Conservation (phyloP, 2,113 vertebrate genomes). For the Pelecanus crispus region DNA sequence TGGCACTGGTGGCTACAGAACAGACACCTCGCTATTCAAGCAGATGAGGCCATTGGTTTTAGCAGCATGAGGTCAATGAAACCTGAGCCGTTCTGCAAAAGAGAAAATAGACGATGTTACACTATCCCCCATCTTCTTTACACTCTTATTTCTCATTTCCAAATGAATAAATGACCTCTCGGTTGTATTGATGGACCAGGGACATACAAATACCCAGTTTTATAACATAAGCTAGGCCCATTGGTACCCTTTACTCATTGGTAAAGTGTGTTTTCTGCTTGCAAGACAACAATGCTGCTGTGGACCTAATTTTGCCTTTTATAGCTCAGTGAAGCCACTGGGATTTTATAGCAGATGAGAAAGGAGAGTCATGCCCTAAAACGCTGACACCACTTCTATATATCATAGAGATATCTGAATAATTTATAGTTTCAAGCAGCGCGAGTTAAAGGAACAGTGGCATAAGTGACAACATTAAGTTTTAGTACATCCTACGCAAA, state of each 20-base stretch:
- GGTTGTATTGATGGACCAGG: not conserved
- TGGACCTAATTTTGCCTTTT: conserved; percentile 45
- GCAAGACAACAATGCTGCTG: not conserved
- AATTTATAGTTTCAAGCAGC: conserved; percentile 52
- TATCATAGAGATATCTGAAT: conserved; percentile 53
- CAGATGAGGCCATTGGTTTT: not conserved
- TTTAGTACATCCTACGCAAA: not conserved
- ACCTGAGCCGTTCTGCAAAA: not conserved
- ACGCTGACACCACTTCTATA: conserved; percentile 49
- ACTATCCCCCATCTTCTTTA: not conserved
- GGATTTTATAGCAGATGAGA: conserved; percentile 43
- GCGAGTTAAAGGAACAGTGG: conserved; percentile 40
- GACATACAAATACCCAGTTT: not conserved
- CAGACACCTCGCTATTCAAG: not conserved
- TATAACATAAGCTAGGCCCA: not conserved
- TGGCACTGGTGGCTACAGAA: not conserved
- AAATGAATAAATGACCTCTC: not conserved
- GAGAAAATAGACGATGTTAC: not conserved
- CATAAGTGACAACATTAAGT: not conserved
- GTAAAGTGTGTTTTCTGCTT: not conserved
- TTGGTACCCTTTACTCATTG: not conserved
- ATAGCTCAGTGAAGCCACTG: conserved; percentile 21
- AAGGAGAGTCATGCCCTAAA: conserved; percentile 45
- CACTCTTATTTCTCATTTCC: not conserved
- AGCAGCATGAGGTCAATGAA: not conserved